Evolutionary conservation across 1,140 invertebrate genomes (phyloP), one percentile per base, ranked within the genome.

Genomic region (Solenopsis invicta): DNA sequence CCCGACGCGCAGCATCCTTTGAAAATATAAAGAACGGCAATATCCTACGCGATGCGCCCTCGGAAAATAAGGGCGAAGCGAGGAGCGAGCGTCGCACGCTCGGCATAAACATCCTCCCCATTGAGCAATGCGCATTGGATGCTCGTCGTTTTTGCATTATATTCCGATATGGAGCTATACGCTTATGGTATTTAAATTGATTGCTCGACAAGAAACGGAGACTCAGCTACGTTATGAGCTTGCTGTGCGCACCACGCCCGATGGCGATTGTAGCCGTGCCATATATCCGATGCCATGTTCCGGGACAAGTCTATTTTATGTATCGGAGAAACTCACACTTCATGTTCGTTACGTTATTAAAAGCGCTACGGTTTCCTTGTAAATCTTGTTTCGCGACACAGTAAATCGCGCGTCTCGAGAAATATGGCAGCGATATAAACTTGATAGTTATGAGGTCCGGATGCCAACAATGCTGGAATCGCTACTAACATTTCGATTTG

Each of bases 81-180:
- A 85, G 24, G 10, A 48, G 41, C n/a, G 48, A 88, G 89, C 84
- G 86, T 84, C 84, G 90, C 87, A 52, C 75, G 69, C 52, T 71
- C 78, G 76, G 66, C 80, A 85, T 87, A 90, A 87, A 86, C 91
- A 92, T 92, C 85, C 74, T 8, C 87, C 90, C 87, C 72, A 59
- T 85, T 67, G 87, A 75, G 62, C 87, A 85, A 89, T 89, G 90
- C 89, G 87, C 92, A 92, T 92, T 89, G 92, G 91, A 91, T 92
- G 89, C 87, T 92, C 88, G 90, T 92, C 29, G 64, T 71, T 71
- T 71, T 54, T 41, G 64, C 62, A 4, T 69, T 54, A 81, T 81
- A 81, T 69, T 34, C 34, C 67, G 45, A 80, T 56, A 66, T 34
- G 24, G 12, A 74, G 80, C 21, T n/a, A 45, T 45, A 18, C 78